Percentiles rank a stretch among this genome's conserved stretches.
Conservation (phyloP, 2,797 vertebrate species). For the Bradypus variegatus region DNA sequence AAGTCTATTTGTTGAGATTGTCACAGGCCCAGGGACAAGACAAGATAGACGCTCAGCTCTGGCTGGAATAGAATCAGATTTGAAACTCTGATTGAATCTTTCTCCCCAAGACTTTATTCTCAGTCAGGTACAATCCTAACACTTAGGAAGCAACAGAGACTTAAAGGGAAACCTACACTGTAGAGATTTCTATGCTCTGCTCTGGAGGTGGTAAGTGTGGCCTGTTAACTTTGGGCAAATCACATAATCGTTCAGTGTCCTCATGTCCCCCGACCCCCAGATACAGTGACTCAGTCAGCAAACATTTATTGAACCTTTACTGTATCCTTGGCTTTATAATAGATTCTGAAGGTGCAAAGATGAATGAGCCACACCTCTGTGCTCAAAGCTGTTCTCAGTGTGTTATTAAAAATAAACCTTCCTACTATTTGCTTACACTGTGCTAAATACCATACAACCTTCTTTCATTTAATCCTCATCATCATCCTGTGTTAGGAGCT, state of each 20-base stretch:
- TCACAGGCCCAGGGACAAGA: slow-evolving; percentile 64
- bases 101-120: slow-evolving; percentile 60
- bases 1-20: slow-evolving; percentile 78
- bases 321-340: not conserved
- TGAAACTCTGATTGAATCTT: slow-evolving; percentile 68
- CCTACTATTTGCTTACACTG: not conserved
- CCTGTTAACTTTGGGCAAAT: slow-evolving; percentile 30
- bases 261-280: not conserved
- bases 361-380: not conserved
- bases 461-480: not conserved
- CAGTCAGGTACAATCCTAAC: slow-evolving; percentile 58
- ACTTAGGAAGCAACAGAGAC: slow-evolving; percentile 26
- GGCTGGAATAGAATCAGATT: slow-evolving; percentile 60
- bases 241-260: not conserved
- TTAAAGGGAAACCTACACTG: slow-evolving; percentile 39
- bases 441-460: not conserved
- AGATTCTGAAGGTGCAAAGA: not conserved
- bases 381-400: not conserved
- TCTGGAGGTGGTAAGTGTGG: not conserved
- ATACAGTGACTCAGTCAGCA: not conserved
- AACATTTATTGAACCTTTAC: not conserved
- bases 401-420: not conserved
- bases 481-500: not conserved
- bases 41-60: slow-evolving; percentile 56
- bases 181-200: slow-evolving; percentile 1